Base-by-base conservation (phyloP, 2,797 vertebrate genomes). In the Chaunax sp. region DNA sequence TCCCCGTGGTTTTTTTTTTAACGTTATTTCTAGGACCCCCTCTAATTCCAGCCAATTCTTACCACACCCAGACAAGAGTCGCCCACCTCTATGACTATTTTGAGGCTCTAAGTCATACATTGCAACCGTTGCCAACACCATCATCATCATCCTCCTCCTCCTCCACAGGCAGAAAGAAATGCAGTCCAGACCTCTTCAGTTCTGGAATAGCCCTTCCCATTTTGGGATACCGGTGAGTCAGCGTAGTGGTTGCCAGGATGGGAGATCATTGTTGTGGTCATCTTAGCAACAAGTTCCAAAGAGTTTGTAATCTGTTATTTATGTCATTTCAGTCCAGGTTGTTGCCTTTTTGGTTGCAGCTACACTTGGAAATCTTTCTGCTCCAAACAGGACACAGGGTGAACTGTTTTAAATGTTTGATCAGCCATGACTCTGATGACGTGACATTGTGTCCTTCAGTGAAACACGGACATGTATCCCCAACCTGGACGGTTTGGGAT, bases 271-370 rank as follows among this genome's bases (percentile, higher is more conserved):
- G 76, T 74, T 74, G 62, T 72, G 84, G 82, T 85, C 87, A 75
- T 67, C 57, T 45, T 61, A 72, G 88, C 81, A 90, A 92, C 90
- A 60, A 78, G 62, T 41, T 45, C n/a, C 65, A 53, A 81, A 84
- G 84, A 71, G 81, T 73, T 80, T 75, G 60, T 26, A 63, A 78
- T 66, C 74, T 71, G 61, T 25, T 67, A 75, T 69, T 59, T 46
- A 45, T 77, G 78, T 69, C 14, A 40, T 73, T 76, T 64, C 26
- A 54, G 66, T 41, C 40, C 61, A 69, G 47, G 74, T 26, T 62
- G 47, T 66, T 83, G 38, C 68, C 45, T 6, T 67, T 72, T 49
- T 22, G n/a, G 64, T 68, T 41, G 15, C 51, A 4, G 49, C 37
- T 35, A 47, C 40, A 45, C 43, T 56, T 43, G 28, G 35, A 64